Evolutionary conservation across 2,113 vertebrate genomes (phyloP).

Genomic region (Sinocyclocheilus grahami): DNA sequence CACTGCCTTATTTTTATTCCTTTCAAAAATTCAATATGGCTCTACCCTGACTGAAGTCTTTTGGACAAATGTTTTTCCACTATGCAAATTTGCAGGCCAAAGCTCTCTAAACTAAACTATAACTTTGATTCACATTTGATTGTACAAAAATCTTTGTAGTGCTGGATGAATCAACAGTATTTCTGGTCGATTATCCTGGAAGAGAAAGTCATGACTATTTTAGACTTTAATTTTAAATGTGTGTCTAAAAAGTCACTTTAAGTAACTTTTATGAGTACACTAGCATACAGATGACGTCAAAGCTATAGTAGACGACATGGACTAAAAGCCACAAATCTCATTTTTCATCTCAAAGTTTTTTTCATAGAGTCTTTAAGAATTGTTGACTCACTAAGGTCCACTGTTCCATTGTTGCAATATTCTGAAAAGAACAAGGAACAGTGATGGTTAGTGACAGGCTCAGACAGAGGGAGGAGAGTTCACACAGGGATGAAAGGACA

Average conservation of each 20-base stretch:
- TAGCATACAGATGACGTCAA: neutral
- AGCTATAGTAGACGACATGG: no score
- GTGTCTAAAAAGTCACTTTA: neutral
- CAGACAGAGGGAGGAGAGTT: conserved; percentile 39
- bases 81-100: neutral
- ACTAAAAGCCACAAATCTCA: neutral
- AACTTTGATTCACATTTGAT: neutral
- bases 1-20: no score
- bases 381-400: no score
- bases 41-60: no score
- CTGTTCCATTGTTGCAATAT: no score
- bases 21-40: no score
- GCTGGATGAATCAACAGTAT: neutral
- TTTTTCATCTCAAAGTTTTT: no score
- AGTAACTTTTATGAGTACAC: neutral
- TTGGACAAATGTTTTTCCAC: neutral
- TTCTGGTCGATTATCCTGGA: neutral
- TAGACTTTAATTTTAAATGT: neutral
- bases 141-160: neutral
- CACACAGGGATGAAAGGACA: conserved; percentile 41
- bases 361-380: no score
- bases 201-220: neutral
- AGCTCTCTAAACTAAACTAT: neutral
- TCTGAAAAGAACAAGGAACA: neutral
- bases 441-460: conserved; percentile 54